phyloP scores from a whole-genome alignment of 2,888 invertebrate genomes.

The Lasioglossum leucozonium region DNA sequence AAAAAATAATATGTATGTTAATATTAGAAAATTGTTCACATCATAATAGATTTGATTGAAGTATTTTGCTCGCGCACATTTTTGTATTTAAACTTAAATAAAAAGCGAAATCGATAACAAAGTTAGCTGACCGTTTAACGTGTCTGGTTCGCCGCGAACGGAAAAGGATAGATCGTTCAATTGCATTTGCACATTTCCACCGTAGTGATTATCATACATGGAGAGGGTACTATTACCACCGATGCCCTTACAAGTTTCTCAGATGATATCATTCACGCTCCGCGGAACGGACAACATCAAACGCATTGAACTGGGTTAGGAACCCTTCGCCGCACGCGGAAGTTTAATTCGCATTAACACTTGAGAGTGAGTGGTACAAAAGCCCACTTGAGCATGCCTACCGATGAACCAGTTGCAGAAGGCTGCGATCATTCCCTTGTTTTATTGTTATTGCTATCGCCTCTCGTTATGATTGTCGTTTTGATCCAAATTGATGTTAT shows the following conservation, averaged over 20 bases:
- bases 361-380: slow-evolving; percentile 7
- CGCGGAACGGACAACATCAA: slow-evolving; percentile 58
- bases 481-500: background rate
- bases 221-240: slow-evolving; percentile 16
- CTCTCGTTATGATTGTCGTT: background rate
- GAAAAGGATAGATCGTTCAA: slow-evolving; percentile 26
- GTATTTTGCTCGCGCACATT: background rate
- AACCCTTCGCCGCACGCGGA: slow-evolving; percentile 55
- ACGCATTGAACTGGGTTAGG: slow-evolving; percentile 63
- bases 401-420: slow-evolving; percentile 14
- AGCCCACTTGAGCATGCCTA: background rate
- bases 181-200: slow-evolving; percentile 34
- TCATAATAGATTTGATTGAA: background rate
- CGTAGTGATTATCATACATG: slow-evolving; percentile 28
- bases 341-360: slow-evolving; percentile 47
- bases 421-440: background rate
- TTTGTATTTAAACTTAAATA: background rate
- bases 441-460: background rate
- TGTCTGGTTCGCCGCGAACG: slow-evolving; percentile 22
- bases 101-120: background rate
- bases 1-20: background rate
- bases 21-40: background rate
- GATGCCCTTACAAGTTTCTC: slow-evolving; percentile 49
- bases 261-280: slow-evolving; percentile 57
- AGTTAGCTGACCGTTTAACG: background rate